Evolutionary conservation across 2,113 vertebrate species (phyloP), one percentile per base, ranked within the genome.

Genomic region (Mixornis gularis): DNA sequence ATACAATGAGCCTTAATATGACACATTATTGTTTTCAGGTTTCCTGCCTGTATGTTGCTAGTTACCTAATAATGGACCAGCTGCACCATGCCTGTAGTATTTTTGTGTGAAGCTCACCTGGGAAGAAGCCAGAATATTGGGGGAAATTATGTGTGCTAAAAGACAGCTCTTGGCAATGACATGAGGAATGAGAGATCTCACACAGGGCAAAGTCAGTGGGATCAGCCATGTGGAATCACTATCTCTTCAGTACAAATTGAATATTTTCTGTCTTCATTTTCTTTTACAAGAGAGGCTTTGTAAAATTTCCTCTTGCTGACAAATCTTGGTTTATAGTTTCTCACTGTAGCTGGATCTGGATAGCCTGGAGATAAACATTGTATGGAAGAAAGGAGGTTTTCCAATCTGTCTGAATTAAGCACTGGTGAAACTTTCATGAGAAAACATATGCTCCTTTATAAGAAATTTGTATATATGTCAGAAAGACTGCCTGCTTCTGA

Each of bases 261-360:
- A 87, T 95, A 89, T 89, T 88, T 95, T 93, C 80, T 85, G 21
- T 76, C 87, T 92, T 94, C 32, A 73, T 87, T 93, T 89, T 86
- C 73, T 34, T 90, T 89, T 87, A 43, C 62, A 81, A 65, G 40
- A 84, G 26, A 89, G 46, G 27, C 24, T 87, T 82, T 79, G 63
- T 56, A 93, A 78, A 85, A 79, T 91, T 92, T 89, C 18, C 19
- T 82, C 21, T 89, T 11, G 7, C 34, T 72, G 69, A 65, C 30
- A 76, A 66, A 87, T 59, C 19, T 17, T 73, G 32, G 55, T 90
- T 89, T 92, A 72, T 46, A 63, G 24, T 62, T 85, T 92, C n/a
- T 59, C 63, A 16, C n/a, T 79, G 21, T 65, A 73, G 38, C 46
- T 92, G 51, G 63, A 65, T 85, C 51, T 84, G 73, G 27, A 85